A percentile compares a stretch with the other conserved stretches of the same genome.
phyloP scores from a whole-genome alignment of 2,797 vertebrate species.

The Delichon dasypus region DNA sequence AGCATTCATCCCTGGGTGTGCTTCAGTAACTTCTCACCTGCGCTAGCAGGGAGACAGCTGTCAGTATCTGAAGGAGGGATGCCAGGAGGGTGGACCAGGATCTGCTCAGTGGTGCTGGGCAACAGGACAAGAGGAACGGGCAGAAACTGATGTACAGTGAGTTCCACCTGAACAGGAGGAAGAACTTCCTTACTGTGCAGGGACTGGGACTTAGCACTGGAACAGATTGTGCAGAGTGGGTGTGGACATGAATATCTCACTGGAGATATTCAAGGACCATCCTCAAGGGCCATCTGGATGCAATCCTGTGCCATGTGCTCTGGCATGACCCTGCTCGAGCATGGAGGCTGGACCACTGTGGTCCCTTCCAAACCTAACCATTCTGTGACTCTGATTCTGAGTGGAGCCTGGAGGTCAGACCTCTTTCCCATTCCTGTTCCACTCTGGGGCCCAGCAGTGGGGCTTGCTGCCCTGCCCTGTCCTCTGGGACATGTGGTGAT shows the following conservation, averaged over 20 bases:
- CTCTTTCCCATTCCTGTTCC: not conserved
- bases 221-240: not conserved
- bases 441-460: not conserved
- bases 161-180: not conserved
- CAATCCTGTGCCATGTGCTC: not conserved
- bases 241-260: not conserved
- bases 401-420: not conserved
- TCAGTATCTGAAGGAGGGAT: not conserved
- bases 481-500: not conserved
- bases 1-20: not conserved
- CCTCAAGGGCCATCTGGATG: not conserved
- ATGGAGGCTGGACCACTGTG: not conserved
- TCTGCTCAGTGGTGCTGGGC: not conserved
- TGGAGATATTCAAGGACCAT: not conserved
- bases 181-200: not conserved
- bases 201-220: too few species aligned
- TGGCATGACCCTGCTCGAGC: not conserved
- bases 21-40: not conserved
- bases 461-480: not conserved
- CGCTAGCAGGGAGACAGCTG: not conserved
- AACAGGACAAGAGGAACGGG: fast-evolving
- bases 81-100: not conserved
- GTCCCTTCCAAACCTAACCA: not conserved
- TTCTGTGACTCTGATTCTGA: not conserved
- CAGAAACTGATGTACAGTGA: not conserved